Conservation (phyloP, 2,113 vertebrate genomes). For the Trichechus manatus region DNA sequence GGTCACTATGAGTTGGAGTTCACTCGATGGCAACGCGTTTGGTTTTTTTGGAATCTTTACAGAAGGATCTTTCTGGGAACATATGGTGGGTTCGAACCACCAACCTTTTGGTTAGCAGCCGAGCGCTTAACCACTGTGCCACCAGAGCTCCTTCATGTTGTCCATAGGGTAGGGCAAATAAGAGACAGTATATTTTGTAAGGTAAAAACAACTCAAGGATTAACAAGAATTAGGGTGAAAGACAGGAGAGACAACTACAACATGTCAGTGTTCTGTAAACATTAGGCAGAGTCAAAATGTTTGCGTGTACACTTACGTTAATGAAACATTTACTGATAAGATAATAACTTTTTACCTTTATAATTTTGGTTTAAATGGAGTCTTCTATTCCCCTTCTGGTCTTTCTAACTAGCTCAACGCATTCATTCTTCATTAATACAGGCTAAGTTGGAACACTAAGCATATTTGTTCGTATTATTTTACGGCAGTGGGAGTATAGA, state of each 20-base stretch:
- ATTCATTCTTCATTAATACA: not conserved
- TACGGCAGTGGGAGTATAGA: not conserved
- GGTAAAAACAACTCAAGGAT: slow-evolving; percentile 22
- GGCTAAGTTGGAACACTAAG: not conserved
- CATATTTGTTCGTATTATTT: slow-evolving; percentile 34
- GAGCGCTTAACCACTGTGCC: not conserved
- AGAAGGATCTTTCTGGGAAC: no score
- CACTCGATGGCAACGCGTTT: no score
- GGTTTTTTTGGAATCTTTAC: no score
- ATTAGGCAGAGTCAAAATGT: not conserved
- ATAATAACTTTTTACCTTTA: not conserved
- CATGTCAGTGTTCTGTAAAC: not conserved
- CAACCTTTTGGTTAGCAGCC: not conserved
- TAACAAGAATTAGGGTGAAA: not conserved
- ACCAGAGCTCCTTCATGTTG: not conserved
- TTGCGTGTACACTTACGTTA: slow-evolving; percentile 3
- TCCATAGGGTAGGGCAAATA: not conserved
- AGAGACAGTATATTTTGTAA: slow-evolving; percentile 39
- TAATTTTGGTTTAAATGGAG: not conserved
- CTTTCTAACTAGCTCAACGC: not conserved
- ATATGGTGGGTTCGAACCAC: not conserved
- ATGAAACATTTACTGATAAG: slow-evolving; percentile 8
- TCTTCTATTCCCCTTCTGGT: not conserved
- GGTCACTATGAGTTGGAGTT: no score
- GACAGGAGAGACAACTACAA: not conserved